These are phyloP conservation scores for Myioborus melanocephalus DNA, from an alignment of 2,797 vertebrate genomes.

Conservation along the genomic window DNA sequence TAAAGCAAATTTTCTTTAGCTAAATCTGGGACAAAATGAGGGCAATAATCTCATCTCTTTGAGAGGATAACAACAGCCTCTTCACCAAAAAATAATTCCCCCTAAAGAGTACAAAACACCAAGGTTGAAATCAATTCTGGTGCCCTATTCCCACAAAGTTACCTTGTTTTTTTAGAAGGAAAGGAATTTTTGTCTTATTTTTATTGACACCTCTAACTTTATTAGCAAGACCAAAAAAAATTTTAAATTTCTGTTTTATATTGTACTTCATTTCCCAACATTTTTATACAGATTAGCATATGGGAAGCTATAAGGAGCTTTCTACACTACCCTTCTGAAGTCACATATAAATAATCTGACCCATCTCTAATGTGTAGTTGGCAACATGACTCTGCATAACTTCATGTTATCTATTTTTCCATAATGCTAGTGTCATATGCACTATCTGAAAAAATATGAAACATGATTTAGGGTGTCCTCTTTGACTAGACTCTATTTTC, in stretches of 20 bases:
- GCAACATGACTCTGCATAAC: neutral
- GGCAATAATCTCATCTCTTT: neutral
- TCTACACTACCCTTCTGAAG: conserved; percentile 28
- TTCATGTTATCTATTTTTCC: neutral
- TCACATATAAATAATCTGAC: conserved; percentile 4
- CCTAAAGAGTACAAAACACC: conserved; percentile 9
- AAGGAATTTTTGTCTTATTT: neutral
- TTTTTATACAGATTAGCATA: conserved; percentile 13
- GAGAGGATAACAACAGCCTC: conserved; percentile 5
- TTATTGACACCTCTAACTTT: conserved; percentile 7
- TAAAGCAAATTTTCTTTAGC: neutral
- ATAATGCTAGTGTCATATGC: neutral
- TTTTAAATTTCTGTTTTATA: neutral
- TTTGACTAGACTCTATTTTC: neutral
- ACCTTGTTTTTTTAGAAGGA: neutral
- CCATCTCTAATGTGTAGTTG: neutral
- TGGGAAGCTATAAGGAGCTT: conserved; percentile 12
- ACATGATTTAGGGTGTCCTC: neutral
- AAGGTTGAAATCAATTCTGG: neutral
- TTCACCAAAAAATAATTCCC: conserved; percentile 12
- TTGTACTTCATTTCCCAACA: neutral
- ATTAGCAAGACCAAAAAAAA: conserved; percentile 16
- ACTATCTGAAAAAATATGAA: neutral
- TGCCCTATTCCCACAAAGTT: neutral
- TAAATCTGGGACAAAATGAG: neutral